Conservation (phyloP, 2,888 invertebrate genomes). For the Acleris emargana region DNA sequence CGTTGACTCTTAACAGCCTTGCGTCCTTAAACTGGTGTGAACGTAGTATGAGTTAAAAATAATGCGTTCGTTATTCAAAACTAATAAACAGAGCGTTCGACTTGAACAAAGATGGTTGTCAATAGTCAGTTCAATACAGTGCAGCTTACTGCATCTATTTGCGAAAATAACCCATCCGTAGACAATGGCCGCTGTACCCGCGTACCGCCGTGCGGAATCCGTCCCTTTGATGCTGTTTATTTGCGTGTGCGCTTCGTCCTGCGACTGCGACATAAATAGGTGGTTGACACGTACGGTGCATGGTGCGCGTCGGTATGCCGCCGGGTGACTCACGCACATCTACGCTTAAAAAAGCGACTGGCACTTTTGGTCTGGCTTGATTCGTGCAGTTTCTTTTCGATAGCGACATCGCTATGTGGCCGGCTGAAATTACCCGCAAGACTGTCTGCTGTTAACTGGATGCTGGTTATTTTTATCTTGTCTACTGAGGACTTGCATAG, state of each 20-base stretch:
- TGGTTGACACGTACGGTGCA: constrained; percentile 77
- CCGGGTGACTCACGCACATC: constrained; percentile 68
- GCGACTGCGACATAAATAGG: constrained; percentile 82
- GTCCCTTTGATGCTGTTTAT: constrained; percentile 82
- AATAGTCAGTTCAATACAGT: constrained; percentile 27
- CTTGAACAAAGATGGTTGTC: neutral
- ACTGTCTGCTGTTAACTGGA: constrained; percentile 36
- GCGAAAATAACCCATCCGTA: constrained; percentile 79
- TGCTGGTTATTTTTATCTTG: constrained; percentile 13
- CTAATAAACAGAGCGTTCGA: neutral
- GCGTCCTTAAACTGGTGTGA: no score
- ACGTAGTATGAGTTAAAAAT: neutral
- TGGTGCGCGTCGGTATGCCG: constrained; percentile 73
- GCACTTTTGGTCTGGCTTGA: constrained; percentile 57
- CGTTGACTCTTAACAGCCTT: no score
- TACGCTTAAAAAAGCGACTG: constrained; percentile 63
- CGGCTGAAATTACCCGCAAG: constrained; percentile 48
- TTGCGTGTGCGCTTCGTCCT: constrained; percentile 79
- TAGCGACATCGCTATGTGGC: constrained; percentile 43
- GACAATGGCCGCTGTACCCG: constrained; percentile 79
- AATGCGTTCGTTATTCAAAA: neutral
- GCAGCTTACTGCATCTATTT: constrained; percentile 60
- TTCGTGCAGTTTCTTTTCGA: constrained; percentile 50
- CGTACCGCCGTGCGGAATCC: constrained; percentile 70
- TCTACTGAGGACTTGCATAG: no score